Base-by-base conservation (phyloP, 2,888 invertebrate genomes). In the Nowickia ferox region DNA sequence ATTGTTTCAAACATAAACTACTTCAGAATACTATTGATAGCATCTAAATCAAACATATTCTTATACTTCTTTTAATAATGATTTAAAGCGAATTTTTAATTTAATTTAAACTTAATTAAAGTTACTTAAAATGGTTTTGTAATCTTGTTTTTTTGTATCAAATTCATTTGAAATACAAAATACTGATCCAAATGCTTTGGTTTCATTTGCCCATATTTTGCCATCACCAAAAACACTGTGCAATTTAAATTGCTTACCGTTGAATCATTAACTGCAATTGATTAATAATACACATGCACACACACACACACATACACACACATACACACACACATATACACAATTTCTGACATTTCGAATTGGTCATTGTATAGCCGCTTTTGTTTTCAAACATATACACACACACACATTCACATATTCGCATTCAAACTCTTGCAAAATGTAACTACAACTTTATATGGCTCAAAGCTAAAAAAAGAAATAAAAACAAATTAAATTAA, bases 351-450 rank as follows among this genome's bases (percentile, higher is more conserved):
- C 42, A 68, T 53, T 63, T 71, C 30, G 9, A 11, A 61, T 30
- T 84, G 74, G 72, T 78, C 77, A 83, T 66, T 83, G 61, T 53
- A 68, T 77, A 68, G 17, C n/a, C 19, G 30, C 38, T 61, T n/a
- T 51, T 79, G 19, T 63, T 79, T 71, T 30, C 17, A 15, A 38
- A 22, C 11, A 19, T 46, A 78, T 59, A 40, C 51, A 15, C 59
- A 30, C 30, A 15, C 19, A 30, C 9, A 19, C 38, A 78, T 69
- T 30, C 61, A 17, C 59, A 53, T 38, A 77, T 13, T 30, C 51
- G 9, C 55, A 46, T 17, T 22, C 22, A 48, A 38, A 66, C 48
- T 48, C 68, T 59, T 22, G 40, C 40, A 48, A 59, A 53, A n/a
- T 48, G 22, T 9, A 17, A 17, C 61, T 53, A 53, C 69, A 78